A percentile compares a stretch with the other conserved stretches of the same genome.
Conservation (phyloP, 37 sponge, comb jelly and placozoan genomes). For the Diacarnus erythraeanus region DNA sequence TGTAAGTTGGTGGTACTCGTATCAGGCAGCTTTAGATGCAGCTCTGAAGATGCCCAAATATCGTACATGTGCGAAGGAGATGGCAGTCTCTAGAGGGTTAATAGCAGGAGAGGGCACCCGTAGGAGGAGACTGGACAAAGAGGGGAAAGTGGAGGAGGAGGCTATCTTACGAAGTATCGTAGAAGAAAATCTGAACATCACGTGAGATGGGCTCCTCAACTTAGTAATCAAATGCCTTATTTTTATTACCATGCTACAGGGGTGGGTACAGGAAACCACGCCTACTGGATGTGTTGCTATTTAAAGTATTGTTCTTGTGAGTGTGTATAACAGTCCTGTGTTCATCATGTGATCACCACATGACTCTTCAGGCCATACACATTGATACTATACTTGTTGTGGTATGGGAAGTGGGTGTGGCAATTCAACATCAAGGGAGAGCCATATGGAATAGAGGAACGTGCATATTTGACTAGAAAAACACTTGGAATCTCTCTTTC, state of each 20-base stretch:
- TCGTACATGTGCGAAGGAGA: slow-evolving; percentile 24
- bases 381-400: slow-evolving; percentile 25
- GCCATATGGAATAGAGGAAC: slow-evolving; percentile 59
- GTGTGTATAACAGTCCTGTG: not conserved
- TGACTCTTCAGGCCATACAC: slow-evolving; percentile 51
- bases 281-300: slow-evolving; percentile 53
- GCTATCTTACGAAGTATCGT: slow-evolving; percentile 46
- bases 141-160: slow-evolving; percentile 55
- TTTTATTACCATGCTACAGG: slow-evolving; percentile 8
- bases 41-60: slow-evolving; percentile 56
- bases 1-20: slow-evolving; percentile 56
- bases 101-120: slow-evolving; percentile 14
- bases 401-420: slow-evolving; percentile 64
- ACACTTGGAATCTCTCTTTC: slow-evolving; percentile 22
- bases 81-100: slow-evolving; percentile 40
- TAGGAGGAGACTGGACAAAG: slow-evolving; percentile 9
- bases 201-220: slow-evolving; percentile 22
- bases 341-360: not conserved
- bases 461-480: slow-evolving; percentile 53
- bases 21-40: slow-evolving; percentile 41
- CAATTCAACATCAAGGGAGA: slow-evolving; percentile 31
- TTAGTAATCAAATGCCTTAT: not conserved
- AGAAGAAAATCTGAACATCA: slow-evolving; percentile 58
- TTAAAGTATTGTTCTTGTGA: slow-evolving; percentile 48
- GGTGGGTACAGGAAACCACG: slow-evolving; percentile 64